Percentiles rank a stretch among this genome's conserved stretches.
phyloP scores from a whole-genome alignment of 2,888 invertebrate species.

The Nycteola revayana region DNA sequence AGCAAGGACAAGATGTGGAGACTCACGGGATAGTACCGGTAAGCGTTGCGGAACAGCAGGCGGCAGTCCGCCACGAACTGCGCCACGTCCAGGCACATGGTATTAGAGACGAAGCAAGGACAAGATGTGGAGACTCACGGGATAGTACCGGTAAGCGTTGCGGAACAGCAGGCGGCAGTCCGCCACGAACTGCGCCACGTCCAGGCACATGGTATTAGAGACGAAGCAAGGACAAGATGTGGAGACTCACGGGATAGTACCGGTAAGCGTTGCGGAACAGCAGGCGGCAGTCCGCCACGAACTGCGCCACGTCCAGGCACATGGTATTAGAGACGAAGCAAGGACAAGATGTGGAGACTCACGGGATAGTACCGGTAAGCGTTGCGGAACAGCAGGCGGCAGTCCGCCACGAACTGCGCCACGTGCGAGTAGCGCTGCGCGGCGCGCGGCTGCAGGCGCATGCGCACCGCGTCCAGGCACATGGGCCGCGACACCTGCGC shows the following conservation, averaged over 20 bases:
- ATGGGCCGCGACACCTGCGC: slow-evolving; percentile 89
- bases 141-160: slow-evolving; percentile 92
- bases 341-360: slow-evolving; percentile 45
- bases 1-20: neutral
- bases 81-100: slow-evolving; percentile 87
- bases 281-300: slow-evolving; percentile 90
- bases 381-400: slow-evolving; percentile 93
- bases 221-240: neutral
- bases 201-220: slow-evolving; percentile 82
- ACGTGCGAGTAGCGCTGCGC: slow-evolving; percentile 88
- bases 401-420: slow-evolving; percentile 89
- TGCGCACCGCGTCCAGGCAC: slow-evolving; percentile 91
- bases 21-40: slow-evolving; percentile 91
- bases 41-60: slow-evolving; percentile 94
- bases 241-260: slow-evolving; percentile 88
- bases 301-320: slow-evolving; percentile 88
- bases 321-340: slow-evolving; percentile 42
- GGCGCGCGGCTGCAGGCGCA: slow-evolving; percentile 88
- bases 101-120: too few relatives aligned
- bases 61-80: slow-evolving; percentile 91
- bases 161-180: slow-evolving; percentile 93
- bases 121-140: slow-evolving; percentile 79
- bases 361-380: slow-evolving; percentile 93
- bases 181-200: slow-evolving; percentile 87
- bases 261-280: slow-evolving; percentile 94